Base-by-base conservation (phyloP, 30 jellyfish, hydroid and myxozoan species). In the Pseudorhiza aurosa region DNA sequence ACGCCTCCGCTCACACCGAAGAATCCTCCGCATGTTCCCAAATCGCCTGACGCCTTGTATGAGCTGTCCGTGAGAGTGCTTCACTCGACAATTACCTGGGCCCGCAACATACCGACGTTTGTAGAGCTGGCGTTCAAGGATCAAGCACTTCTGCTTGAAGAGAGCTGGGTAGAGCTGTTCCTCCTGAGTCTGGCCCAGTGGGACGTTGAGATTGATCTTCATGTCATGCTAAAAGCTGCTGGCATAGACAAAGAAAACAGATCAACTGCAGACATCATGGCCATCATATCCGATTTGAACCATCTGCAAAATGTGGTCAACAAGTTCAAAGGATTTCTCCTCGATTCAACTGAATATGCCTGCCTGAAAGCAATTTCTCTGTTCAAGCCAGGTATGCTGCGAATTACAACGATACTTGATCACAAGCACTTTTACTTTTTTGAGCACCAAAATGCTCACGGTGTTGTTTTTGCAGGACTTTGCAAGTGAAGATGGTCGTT, bases 131-230 rank as follows among this genome's bases (percentile, higher is more conserved):
- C 97, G 22, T 81, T 88, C 77, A 62, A 81, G n/a, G 97, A 88
- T 58, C 97, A 88, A 51, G 86, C 97, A 17, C 17, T 88, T 46
- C 69, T 88, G 5, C 57, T 88, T 9, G 97, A 88, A 65, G 82
- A 81, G 85, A 81, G 97, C 85, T 88, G 97, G 97, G 83, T 75
- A 7, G 97, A 72, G 42, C 37, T 88, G 74, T 88, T 88, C 47
- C 25, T 88, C 1, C 35, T 88, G 68, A 88, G 87, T 74, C 84
- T 79, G 50, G 86, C 95, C 8, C 95, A 88, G 35, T 81, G 95
- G 95, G 90, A 88, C 42, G 86, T 88, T 0, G 94, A 75, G 40
- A 35, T 79, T 8, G 90, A 81, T 33, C 37, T 73, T 64, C 82
- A 88, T 45, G 83, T 60, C 40, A 62, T 81, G 90, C 74, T 81